Conservation (phyloP, 2,797 vertebrate genomes). For the Sciaenops ocellatus region DNA sequence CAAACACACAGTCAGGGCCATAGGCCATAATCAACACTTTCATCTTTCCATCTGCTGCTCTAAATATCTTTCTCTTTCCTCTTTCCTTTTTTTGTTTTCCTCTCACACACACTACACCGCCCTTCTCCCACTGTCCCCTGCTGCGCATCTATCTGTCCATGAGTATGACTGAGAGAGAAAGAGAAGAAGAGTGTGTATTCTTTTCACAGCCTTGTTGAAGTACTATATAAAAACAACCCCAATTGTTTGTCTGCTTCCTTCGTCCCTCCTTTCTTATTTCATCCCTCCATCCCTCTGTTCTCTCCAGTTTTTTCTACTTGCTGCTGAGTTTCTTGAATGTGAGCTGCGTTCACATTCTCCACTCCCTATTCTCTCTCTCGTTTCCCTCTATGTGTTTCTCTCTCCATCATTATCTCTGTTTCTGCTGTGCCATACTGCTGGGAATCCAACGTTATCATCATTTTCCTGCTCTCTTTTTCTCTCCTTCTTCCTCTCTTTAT, state of each 20-base stretch:
- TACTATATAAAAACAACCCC: not conserved
- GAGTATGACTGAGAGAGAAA: not conserved
- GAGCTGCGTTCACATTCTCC: constrained; percentile 51
- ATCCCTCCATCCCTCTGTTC: constrained; percentile 30
- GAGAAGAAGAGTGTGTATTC: not conserved
- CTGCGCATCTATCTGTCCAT: constrained; percentile 47
- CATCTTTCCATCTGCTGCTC: constrained; percentile 69
- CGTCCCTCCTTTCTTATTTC: constrained; percentile 31
- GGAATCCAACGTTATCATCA: constrained; percentile 69
- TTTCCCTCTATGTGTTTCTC: constrained; percentile 48
- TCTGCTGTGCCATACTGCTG: constrained; percentile 69
- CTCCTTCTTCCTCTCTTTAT: constrained; percentile 51
- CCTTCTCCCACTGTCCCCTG: constrained; percentile 21
- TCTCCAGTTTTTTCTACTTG: constrained; percentile 36
- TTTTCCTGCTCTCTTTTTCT: constrained; percentile 56
- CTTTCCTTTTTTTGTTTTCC: not conserved
- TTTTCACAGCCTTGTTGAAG: constrained; percentile 35
- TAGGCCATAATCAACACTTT: constrained; percentile 64
- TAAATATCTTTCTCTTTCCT: constrained; percentile 22
- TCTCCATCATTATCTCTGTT: constrained; percentile 71
- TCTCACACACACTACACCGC: constrained; percentile 12
- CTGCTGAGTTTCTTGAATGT: constrained; percentile 62
- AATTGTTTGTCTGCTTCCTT: constrained; percentile 35
- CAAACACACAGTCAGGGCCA: constrained; percentile 41
- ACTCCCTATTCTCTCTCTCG: constrained; percentile 26